A percentile compares a stretch with the other conserved stretches of the same genome.
Conservation (phyloP, 2,888 invertebrate genomes). For the Drosophila anceps region DNA sequence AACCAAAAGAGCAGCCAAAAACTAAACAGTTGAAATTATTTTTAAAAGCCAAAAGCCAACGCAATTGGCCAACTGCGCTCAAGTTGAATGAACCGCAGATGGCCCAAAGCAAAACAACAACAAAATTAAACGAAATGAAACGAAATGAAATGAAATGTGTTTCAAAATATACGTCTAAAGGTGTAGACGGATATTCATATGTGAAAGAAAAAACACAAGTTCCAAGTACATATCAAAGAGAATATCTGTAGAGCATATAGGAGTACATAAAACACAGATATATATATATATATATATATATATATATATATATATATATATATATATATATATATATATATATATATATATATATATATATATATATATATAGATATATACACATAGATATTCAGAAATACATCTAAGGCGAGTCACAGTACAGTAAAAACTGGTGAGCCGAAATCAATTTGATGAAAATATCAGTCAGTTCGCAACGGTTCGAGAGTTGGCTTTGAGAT, state of each 20-base stretch:
- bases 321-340: not conserved
- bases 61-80: constrained; percentile 32
- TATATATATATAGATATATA: not conserved
- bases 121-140: not conserved
- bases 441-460: not conserved
- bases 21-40: constrained; percentile 49
- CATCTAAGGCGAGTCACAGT: not conserved
- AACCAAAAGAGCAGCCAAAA: not conserved
- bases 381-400: not conserved
- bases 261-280: not conserved
- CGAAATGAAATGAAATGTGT: not conserved
- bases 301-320: not conserved
- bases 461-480: not conserved
- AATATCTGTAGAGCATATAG: not conserved
- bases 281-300: not conserved
- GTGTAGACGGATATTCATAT: constrained; percentile 21
- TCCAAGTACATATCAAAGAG: not conserved
- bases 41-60: constrained; percentile 48
- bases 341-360: not conserved
- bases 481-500: not conserved
- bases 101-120: constrained; percentile 18
- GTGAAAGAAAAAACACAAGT: not conserved
- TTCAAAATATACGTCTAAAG: constrained; percentile 18
- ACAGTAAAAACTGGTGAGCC: not conserved
- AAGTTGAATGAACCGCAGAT: constrained; percentile 53